Conservation (phyloP, 2,888 invertebrate genomes). For the Drosophila lutescens region DNA sequence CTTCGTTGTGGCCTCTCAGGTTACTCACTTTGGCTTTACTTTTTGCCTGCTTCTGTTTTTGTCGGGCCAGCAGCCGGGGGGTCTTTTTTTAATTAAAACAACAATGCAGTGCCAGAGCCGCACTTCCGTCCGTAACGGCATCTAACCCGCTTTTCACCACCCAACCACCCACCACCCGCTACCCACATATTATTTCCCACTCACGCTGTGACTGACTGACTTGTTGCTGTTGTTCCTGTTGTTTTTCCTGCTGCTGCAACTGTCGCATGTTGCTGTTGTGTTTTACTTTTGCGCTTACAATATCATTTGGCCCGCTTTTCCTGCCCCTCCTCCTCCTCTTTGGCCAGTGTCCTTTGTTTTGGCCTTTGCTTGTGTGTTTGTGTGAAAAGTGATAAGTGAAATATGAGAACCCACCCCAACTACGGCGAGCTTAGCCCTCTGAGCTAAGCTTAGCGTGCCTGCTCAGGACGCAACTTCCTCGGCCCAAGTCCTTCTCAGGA, state of each 20-base stretch:
- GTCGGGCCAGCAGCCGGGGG: constrained; percentile 49
- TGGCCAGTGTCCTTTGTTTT: constrained; percentile 47
- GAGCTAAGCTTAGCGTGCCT: too few species aligned
- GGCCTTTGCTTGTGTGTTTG: constrained; percentile 55
- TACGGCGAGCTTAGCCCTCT: too few species aligned
- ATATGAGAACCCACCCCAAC: too few species aligned
- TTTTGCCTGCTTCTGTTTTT: constrained; percentile 32
- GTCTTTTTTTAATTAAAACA: constrained; percentile 78
- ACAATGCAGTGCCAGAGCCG: constrained; percentile 61
- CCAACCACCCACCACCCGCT: constrained; percentile 1
- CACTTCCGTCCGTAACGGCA: constrained; percentile 20
- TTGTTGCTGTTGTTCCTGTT: constrained; percentile 47
- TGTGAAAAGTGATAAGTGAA: constrained; percentile 79
- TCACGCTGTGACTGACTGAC: constrained; percentile 47
- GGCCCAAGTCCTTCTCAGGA: too few species aligned
- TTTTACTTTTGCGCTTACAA: constrained; percentile 69
- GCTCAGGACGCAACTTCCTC: too few species aligned
- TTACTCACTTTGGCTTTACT: constrained; percentile 53
- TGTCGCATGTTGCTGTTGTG: constrained; percentile 44
- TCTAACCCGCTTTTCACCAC: constrained; percentile 30
- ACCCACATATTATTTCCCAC: constrained; percentile 47
- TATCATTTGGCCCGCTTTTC: constrained; percentile 65
- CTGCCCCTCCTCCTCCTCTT: constrained; percentile 2
- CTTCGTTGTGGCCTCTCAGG: constrained; percentile 31
- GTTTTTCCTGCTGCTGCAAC: constrained; percentile 7